Percentiles rank a stretch among this genome's conserved stretches.
Conservation (phyloP, 2,797 vertebrate species). For the Pitangus sulphuratus region DNA sequence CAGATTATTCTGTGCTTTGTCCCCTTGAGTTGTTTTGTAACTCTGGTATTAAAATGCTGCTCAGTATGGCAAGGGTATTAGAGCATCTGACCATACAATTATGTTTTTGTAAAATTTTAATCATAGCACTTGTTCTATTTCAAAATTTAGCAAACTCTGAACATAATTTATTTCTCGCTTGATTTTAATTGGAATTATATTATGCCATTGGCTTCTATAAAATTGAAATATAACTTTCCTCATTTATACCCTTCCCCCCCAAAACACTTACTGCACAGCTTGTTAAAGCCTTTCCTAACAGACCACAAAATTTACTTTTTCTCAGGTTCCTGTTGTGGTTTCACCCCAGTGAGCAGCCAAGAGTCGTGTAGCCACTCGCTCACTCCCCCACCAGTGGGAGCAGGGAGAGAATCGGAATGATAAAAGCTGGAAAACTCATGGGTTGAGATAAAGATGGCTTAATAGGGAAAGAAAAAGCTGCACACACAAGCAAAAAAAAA, state of each 20-base stretch:
- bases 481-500: not conserved
- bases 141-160: not conserved
- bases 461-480: not conserved
- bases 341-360: not conserved
- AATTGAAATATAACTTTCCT: not conserved
- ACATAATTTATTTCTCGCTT: not conserved
- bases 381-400: not conserved
- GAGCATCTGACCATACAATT: not conserved
- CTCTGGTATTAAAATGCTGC: not conserved
- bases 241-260: not conserved
- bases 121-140: not conserved
- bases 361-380: not conserved
- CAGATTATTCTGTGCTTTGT: not conserved
- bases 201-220: not conserved
- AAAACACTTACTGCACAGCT: not conserved
- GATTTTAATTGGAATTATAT: not conserved
- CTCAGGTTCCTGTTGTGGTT: not conserved
- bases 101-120: not conserved
- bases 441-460: not conserved
- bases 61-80: not conserved
- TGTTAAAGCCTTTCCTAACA: not conserved
- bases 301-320: not conserved
- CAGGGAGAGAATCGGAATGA: not conserved
- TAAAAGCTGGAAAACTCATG: not conserved
- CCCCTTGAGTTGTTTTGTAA: not conserved